These are phyloP conservation scores for Orchestes rusci DNA, from an alignment of 2,888 invertebrate species.

Conservation along the genomic window DNA sequence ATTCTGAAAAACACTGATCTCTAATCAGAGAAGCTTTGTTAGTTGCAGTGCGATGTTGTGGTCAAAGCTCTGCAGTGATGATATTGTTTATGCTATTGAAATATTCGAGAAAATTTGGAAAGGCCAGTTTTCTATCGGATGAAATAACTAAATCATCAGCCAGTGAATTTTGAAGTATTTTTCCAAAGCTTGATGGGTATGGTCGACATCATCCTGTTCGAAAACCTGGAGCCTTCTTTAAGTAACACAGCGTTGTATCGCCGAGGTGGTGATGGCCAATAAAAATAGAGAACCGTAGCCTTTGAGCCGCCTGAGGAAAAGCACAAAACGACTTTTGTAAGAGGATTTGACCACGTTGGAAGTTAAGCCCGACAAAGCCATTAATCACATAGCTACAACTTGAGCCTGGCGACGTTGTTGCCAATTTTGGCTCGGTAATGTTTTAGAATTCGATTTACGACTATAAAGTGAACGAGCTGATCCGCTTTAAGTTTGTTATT, in stretches of 20 bases:
- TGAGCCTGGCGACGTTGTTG: constrained; percentile 14
- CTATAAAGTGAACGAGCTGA: constrained; percentile 9
- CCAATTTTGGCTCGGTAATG: constrained; percentile 15
- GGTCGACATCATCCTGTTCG: too few relatives aligned
- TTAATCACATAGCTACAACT: constrained; percentile 23
- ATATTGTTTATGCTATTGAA: too few relatives aligned
- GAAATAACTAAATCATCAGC: too few relatives aligned
- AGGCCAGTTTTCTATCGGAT: too few relatives aligned
- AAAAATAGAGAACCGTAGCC: constrained; percentile 11
- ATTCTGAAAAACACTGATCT: too few relatives aligned
- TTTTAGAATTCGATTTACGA: constrained; percentile 18
- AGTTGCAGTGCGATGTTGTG: too few relatives aligned
- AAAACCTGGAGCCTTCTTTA: not conserved
- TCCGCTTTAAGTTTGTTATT: too few relatives aligned
- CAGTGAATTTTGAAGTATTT: too few relatives aligned
- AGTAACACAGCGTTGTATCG: constrained; percentile 4
- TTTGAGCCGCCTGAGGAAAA: constrained; percentile 12
- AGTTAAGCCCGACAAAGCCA: constrained; percentile 20
- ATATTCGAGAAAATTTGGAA: too few relatives aligned
- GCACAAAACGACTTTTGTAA: constrained; percentile 19
- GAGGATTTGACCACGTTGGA: constrained; percentile 22
- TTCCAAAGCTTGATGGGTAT: too few relatives aligned
- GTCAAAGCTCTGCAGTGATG: too few relatives aligned
- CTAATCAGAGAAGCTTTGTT: too few relatives aligned
- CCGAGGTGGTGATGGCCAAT: constrained; percentile 11